Evolutionary conservation across 2,797 vertebrate species (phyloP).

Genomic region (Iguana delicatissima): DNA sequence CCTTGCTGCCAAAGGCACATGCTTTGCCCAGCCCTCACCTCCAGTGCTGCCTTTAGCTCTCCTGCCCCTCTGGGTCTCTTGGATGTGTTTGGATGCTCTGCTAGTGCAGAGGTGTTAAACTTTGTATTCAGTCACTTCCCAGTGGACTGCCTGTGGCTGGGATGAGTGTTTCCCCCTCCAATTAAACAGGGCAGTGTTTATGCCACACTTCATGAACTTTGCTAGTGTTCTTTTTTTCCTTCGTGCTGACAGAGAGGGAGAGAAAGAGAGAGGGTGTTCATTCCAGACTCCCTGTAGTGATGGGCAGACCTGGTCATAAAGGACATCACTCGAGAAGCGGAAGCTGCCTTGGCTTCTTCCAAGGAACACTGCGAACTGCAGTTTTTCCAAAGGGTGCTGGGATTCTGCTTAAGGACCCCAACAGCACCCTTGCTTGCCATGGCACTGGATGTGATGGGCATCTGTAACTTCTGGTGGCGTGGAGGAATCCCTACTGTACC

Average conservation of each 20-base stretch:
- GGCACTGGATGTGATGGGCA: neutral
- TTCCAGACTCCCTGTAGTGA: neutral
- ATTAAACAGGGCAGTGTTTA: neutral
- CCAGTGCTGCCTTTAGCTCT: neutral
- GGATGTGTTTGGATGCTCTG: neutral
- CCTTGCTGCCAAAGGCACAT: neutral
- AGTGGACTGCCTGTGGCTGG: neutral
- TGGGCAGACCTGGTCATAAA: neutral
- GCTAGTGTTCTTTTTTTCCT: neutral
- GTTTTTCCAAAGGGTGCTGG: neutral
- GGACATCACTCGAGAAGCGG: rapidly evolving
- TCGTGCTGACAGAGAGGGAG: neutral
- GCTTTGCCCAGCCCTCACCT: neutral
- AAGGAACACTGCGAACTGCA: neutral
- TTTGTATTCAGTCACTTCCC: neutral
- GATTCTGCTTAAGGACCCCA: neutral
- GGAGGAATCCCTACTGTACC: too few relatives aligned
- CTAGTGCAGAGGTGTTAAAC: neutral
- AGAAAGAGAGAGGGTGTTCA: neutral
- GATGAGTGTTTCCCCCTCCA: too few relatives aligned
- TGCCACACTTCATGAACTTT: neutral
- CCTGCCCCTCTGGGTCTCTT: neutral
- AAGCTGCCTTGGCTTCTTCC: neutral
- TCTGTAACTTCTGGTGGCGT: neutral
- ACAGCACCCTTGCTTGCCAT: neutral